These are phyloP conservation scores for Agrenia bidenticulata DNA, from an alignment of 2,888 invertebrate species.

Conservation along the genomic window DNA sequence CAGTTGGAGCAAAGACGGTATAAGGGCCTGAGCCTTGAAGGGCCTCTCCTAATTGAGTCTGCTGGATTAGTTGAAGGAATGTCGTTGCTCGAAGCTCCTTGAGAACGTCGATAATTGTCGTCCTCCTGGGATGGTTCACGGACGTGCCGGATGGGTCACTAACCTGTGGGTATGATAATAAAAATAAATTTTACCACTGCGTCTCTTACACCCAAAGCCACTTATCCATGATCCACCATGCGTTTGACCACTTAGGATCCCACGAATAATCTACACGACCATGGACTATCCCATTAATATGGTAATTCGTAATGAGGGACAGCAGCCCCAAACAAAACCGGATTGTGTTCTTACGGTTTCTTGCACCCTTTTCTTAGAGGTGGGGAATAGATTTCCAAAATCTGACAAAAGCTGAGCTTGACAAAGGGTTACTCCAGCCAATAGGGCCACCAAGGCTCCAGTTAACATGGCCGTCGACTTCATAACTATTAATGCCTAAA, in stretches of 20 bases:
- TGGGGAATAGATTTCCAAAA: constrained; percentile 46
- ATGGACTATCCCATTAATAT: too few relatives aligned
- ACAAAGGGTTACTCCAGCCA: constrained; percentile 29
- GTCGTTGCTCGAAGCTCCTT: constrained; percentile 52
- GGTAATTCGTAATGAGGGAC: too few relatives aligned
- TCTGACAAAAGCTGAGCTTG: constrained; percentile 46
- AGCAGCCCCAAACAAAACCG: too few relatives aligned
- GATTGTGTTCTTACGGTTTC: constrained; percentile 46
- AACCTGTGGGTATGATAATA: constrained; percentile 37
- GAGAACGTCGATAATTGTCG: constrained; percentile 52
- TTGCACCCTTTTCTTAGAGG: constrained; percentile 47
- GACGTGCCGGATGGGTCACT: constrained; percentile 47
- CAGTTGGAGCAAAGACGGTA: constrained; percentile 53
- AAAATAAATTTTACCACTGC: constrained; percentile 17
- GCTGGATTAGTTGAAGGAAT: constrained; percentile 52
- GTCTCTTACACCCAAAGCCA: too few relatives aligned
- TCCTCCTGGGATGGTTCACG: constrained; percentile 51
- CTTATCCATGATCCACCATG: too few relatives aligned
- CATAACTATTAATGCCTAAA: background rate
- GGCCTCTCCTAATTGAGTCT: constrained; percentile 51
- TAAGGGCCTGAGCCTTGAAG: constrained; percentile 52
- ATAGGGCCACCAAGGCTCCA: constrained; percentile 18
- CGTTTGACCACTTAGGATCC: too few relatives aligned
- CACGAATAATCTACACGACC: background rate
- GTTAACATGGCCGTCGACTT: too few relatives aligned